Evolutionary conservation across 2,888 invertebrate genomes (phyloP), one percentile per base, ranked within the genome.

Genomic region (Myopa testacea): DNA sequence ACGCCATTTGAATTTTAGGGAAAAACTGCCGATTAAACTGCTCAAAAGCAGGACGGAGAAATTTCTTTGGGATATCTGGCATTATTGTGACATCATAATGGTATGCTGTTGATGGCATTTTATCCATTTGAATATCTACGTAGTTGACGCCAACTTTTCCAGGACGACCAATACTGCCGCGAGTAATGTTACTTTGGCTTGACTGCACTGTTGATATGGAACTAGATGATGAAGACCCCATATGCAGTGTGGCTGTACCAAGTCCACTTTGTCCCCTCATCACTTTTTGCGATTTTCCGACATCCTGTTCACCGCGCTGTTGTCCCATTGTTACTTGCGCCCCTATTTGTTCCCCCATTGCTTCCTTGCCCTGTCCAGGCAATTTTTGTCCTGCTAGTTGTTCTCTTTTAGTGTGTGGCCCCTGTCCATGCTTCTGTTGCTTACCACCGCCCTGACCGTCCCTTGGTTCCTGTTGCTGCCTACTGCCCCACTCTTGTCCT

Each of bases 51-150:
- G 80, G 72, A 0, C 92, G 89, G 75, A 93, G 83, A 81, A 93
- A 88, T 82, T 92, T 92, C 83, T 93, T 94, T 0, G 95, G 94
- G 65, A 88, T 92, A 19, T 95, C 94, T 0, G 95, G 95, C 1
- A 86, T 90, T 55, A 95, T 91, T 0, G 88, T 90, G 0, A 97
- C 94, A 84, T 98, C 98, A 87, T 98, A 98, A 84, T 98, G 98
- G 84, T 91, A 88, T 86, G 91, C 91, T 0, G 81, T 82, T 7
- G 85, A 80, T 6, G 91, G 88, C 65, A 91, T 90, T 78, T 90
- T 89, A 1, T 82, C 77, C 74, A 94, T 89, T 10, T 86, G 84
- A 81, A 95, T 89, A 34, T 90, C 87, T 72, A 95, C 87, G 87
- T 95, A 94, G 84, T 95, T 95, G 0, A 93, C 92, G 52, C 91